Conservation (phyloP, 2,113 vertebrate species). For the Eptesicus fuscus region DNA sequence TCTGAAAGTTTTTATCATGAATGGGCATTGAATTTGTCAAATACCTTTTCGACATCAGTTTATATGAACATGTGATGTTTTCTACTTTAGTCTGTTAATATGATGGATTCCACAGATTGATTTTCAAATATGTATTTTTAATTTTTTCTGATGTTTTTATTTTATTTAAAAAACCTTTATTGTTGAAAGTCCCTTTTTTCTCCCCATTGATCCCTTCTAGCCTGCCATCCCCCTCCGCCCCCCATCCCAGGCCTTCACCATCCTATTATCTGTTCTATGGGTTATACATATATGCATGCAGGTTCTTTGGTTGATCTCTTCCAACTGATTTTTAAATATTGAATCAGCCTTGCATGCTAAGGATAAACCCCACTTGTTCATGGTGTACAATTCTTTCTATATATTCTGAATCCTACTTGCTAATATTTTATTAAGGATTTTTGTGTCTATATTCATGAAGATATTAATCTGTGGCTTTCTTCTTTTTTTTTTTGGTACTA, state of each 20-base stretch:
- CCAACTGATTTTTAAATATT: neutral
- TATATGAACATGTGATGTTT: neutral
- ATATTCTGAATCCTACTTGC: neutral
- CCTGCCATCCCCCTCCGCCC: too few relatives aligned
- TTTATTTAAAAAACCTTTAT: too few relatives aligned
- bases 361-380: neutral
- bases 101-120: neutral
- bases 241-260: too few relatives aligned
- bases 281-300: too few relatives aligned
- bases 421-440: neutral
- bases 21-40: neutral
- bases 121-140: neutral
- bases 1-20: neutral
- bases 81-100: neutral
- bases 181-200: too few relatives aligned
- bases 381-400: neutral
- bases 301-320: too few relatives aligned
- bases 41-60: neutral
- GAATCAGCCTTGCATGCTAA: neutral
- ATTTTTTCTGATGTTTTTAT: too few relatives aligned
- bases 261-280: too few relatives aligned
- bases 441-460: neutral
- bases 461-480: neutral
- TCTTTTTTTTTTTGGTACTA: neutral
- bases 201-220: too few relatives aligned